Conservation (phyloP, 2,888 invertebrate species). For the Sceliomorpha sp. region DNA sequence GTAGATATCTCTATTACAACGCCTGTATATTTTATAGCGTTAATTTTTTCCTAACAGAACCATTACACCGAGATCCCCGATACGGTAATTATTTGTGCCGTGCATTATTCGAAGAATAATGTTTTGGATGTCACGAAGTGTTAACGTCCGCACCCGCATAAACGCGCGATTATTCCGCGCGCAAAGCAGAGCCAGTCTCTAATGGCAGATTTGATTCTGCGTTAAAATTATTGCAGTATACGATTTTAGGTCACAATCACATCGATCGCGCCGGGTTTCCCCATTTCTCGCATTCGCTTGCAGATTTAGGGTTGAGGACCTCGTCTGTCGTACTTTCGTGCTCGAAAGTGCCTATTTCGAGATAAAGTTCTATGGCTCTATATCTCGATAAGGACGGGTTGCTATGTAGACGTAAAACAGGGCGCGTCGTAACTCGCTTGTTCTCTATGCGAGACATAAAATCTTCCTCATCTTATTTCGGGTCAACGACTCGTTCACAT, state of each 20-base stretch:
- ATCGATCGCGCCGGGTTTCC: conserved; percentile 1
- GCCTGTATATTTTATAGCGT: too few species aligned
- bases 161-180: too few species aligned
- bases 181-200: too few species aligned
- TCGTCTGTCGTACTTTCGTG: conserved; percentile 10
- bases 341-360: conserved; percentile 8
- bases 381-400: conserved; percentile 7
- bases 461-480: conserved; percentile 17
- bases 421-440: conserved; percentile 5
- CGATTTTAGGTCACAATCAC: conserved; percentile 6
- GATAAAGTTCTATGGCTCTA: conserved; percentile 16
- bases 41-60: too few species aligned
- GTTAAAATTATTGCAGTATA: background rate
- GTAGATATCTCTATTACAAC: too few species aligned
- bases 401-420: conserved; percentile 5
- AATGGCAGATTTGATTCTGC: conserved; percentile 1
- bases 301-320: conserved; percentile 15
- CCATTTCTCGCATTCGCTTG: conserved; percentile 9
- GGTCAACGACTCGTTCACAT: conserved; percentile 14
- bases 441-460: conserved; percentile 8
- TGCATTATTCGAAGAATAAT: too few species aligned
- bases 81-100: too few species aligned
- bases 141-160: too few species aligned
- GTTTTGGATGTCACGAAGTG: too few species aligned
- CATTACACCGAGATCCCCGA: too few species aligned